phyloP scores from a whole-genome alignment of 2,113 vertebrate species.

The Myodes glareolus region DNA sequence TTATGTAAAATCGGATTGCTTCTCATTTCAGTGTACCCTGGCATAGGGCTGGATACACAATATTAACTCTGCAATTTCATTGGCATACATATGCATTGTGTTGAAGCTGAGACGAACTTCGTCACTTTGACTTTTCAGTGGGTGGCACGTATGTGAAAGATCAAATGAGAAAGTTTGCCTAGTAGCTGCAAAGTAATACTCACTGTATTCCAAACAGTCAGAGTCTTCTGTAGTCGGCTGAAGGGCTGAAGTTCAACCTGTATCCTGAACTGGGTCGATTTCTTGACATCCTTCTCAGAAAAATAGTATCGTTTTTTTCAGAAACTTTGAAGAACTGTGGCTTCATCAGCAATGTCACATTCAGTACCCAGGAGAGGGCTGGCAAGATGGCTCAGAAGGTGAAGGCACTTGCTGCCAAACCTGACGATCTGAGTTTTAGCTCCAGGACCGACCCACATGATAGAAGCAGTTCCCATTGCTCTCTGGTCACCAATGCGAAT shows the following conservation, averaged over 20 bases:
- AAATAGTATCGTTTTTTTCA: constrained; percentile 57
- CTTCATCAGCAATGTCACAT: constrained; percentile 51
- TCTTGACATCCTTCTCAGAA: constrained; percentile 58
- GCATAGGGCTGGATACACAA: not conserved
- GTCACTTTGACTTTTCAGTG: constrained; percentile 32
- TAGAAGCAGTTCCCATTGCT: not conserved
- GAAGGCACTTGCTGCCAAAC: not conserved
- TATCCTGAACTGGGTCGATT: constrained; percentile 13
- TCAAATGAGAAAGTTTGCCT: constrained; percentile 26
- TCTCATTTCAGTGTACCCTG: constrained; percentile 8
- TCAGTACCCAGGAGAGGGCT: not conserved
- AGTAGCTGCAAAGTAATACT: constrained; percentile 65
- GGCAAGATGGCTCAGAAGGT: not conserved
- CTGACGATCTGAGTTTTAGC: not conserved
- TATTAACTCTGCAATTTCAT: not conserved
- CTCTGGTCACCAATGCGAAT: not conserved
- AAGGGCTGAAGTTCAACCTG: constrained; percentile 39
- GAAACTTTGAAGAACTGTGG: constrained; percentile 45
- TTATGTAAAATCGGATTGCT: not conserved
- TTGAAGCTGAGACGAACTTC: constrained; percentile 20
- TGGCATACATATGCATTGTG: not conserved
- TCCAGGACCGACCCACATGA: not conserved
- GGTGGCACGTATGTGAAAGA: constrained; percentile 51
- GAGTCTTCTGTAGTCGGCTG: constrained; percentile 70
- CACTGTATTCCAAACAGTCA: constrained; percentile 65